Conservation (phyloP, 2,113 vertebrate species). For the Oxygymnocypris stewartii region DNA sequence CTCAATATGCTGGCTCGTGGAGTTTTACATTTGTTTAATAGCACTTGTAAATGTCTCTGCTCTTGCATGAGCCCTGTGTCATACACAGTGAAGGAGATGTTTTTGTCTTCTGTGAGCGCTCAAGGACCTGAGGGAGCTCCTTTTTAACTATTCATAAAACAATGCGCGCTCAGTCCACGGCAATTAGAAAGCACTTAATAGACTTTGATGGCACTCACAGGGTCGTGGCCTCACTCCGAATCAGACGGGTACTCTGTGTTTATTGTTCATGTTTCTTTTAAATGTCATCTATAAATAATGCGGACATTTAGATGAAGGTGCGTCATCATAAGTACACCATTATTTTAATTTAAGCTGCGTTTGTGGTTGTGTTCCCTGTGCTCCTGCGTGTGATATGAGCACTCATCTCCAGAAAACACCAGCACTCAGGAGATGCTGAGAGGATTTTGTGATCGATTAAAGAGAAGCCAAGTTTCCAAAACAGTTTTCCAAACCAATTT, state of each 20-base stretch:
- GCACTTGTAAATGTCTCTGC: conserved; percentile 53
- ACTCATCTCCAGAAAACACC: background rate
- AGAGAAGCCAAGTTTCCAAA: background rate
- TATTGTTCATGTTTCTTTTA: conserved; percentile 35
- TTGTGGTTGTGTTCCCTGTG: conserved; percentile 22
- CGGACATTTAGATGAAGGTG: conserved; percentile 24
- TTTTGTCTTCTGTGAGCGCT: conserved; percentile 12
- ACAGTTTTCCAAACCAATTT: background rate
- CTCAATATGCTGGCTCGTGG: conserved; percentile 40
- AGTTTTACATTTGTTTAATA: conserved; percentile 55
- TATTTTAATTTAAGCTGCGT: conserved; percentile 37
- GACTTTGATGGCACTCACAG: conserved; percentile 49
- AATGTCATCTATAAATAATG: conserved; percentile 47
- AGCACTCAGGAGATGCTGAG: background rate
- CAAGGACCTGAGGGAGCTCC: conserved; percentile 15
- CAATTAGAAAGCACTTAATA: conserved; percentile 59
- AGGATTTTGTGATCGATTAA: background rate
- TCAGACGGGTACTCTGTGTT: conserved; percentile 19
- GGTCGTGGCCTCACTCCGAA: conserved; percentile 38
- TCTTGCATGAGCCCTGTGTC: conserved; percentile 40
- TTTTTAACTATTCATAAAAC: conserved; percentile 57
- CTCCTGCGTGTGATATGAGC: conserved; percentile 7
- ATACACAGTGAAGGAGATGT: conserved; percentile 21
- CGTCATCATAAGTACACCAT: conserved; percentile 14
- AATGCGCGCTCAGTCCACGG: conserved; percentile 47